Conservation (phyloP, 2,797 vertebrate genomes). For the Gymnoscopelus microlampas region DNA sequence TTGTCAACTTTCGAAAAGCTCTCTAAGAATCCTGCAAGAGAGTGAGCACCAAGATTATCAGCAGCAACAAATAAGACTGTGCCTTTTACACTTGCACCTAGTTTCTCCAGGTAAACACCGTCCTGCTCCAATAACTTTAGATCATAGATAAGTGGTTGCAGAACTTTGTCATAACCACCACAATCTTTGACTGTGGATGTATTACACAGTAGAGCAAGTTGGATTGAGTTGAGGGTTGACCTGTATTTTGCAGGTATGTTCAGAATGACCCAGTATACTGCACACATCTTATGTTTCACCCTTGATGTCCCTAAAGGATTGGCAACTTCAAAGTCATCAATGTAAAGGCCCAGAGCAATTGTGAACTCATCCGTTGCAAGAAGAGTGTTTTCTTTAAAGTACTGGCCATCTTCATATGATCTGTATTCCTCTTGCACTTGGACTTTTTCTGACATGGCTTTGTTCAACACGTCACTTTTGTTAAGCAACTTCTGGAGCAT, state of each 20-base stretch:
- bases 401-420: conserved; percentile 25
- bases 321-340: conserved; percentile 41
- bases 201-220: conserved; percentile 40
- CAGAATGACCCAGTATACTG: conserved; percentile 44
- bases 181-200: conserved; percentile 29
- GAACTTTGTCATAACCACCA: conserved; percentile 36
- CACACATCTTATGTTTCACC: conserved; percentile 48
- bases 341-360: conserved; percentile 32
- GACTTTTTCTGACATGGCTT: conserved; percentile 23
- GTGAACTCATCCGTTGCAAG: conserved; percentile 29
- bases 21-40: conserved; percentile 47
- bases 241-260: conserved; percentile 54
- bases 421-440: conserved; percentile 27
- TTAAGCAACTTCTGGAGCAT: conserved; percentile 36
- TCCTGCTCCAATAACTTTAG: conserved; percentile 25
- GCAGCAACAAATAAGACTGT: conserved; percentile 43
- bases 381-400: conserved; percentile 32
- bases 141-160: conserved; percentile 38
- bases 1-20: conserved; percentile 26
- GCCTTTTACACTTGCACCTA: conserved; percentile 43
- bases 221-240: conserved; percentile 34
- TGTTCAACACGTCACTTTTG: conserved; percentile 30
- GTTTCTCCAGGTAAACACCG: conserved; percentile 37
- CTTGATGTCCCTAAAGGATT: conserved; percentile 39
- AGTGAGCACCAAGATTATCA: conserved; percentile 49